Conservation (phyloP, 2,797 vertebrate species). For the Eleutherodactylus coqui region DNA sequence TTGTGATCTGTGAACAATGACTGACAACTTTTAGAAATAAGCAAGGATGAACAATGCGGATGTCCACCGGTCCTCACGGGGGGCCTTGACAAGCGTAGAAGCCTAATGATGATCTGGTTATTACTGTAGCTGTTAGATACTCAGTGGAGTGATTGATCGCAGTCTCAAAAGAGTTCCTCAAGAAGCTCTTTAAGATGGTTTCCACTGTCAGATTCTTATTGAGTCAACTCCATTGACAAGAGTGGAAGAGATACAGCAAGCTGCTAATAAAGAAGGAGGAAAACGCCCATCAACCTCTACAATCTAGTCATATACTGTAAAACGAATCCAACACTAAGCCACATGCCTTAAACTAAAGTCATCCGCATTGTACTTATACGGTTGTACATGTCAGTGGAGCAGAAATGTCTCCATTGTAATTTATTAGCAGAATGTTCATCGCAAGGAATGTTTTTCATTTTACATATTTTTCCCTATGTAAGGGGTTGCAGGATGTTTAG, state of each 20-base stretch:
- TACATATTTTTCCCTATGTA: too few relatives aligned
- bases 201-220: conserved; percentile 18
- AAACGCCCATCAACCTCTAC: not conserved
- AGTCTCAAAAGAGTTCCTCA: conserved; percentile 48
- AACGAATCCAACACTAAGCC: not conserved
- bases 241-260: not conserved
- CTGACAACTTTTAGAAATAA: conserved; percentile 31
- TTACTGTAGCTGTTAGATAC: conserved; percentile 43
- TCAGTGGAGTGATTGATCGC: conserved; percentile 53
- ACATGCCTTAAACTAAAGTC: not conserved
- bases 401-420: not conserved
- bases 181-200: conserved; percentile 18
- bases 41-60: conserved; percentile 25
- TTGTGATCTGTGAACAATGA: conserved; percentile 15
- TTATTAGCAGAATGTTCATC: not conserved
- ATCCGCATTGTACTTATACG: not conserved
- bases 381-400: not conserved
- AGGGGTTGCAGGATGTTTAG: too few relatives aligned
- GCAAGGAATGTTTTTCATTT: not conserved
- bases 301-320: not conserved
- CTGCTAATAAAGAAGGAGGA: not conserved
- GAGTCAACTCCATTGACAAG: conserved; percentile 19
- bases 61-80: conserved; percentile 11
- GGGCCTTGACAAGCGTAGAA: conserved; percentile 13
- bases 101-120: conserved; percentile 52